phyloP scores from a whole-genome alignment of 2,888 invertebrate species.

The Sinentomon sp. region DNA sequence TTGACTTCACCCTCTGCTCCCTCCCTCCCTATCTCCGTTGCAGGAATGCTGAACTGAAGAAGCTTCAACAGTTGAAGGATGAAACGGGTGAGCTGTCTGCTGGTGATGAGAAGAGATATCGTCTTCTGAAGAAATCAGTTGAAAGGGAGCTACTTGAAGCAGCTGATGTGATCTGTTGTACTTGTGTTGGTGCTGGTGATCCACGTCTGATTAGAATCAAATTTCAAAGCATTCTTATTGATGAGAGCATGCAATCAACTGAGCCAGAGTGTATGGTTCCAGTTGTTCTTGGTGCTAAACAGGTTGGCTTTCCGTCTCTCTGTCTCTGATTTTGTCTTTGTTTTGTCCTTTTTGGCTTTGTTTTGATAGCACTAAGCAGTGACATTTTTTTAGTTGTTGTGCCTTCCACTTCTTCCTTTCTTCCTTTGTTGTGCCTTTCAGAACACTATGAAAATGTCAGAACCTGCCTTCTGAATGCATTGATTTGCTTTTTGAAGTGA shows the following conservation, averaged over 20 bases:
- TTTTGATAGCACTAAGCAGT: no score
- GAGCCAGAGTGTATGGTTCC: constrained; percentile 94
- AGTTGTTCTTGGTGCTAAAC: constrained; percentile 85
- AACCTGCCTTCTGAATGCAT: no score
- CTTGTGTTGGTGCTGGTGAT: constrained; percentile 96
- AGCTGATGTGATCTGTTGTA: constrained; percentile 96
- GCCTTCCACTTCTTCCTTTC: no score
- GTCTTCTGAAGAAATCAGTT: constrained; percentile 62
- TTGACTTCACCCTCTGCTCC: no score
- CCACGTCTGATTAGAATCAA: constrained; percentile 71
- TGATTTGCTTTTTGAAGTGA: no score
- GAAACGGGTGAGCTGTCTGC: constrained; percentile 92
- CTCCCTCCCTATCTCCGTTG: constrained; percentile 8
- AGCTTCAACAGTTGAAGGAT: constrained; percentile 84
- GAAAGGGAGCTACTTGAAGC: constrained; percentile 74
- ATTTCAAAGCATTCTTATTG: constrained; percentile 85
- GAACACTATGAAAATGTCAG: no score
- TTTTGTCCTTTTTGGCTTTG: no score
- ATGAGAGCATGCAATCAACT: constrained; percentile 91
- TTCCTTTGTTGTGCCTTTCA: no score
- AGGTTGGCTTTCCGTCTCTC: constrained; percentile 24
- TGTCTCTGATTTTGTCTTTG: no score
- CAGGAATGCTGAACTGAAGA: constrained; percentile 61
- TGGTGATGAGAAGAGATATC: constrained; percentile 78
- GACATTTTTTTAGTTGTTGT: no score